Evolutionary conservation across 2,113 vertebrate species (phyloP), one percentile per base, ranked within the genome.

Genomic region (Salvelinus sp.): DNA sequence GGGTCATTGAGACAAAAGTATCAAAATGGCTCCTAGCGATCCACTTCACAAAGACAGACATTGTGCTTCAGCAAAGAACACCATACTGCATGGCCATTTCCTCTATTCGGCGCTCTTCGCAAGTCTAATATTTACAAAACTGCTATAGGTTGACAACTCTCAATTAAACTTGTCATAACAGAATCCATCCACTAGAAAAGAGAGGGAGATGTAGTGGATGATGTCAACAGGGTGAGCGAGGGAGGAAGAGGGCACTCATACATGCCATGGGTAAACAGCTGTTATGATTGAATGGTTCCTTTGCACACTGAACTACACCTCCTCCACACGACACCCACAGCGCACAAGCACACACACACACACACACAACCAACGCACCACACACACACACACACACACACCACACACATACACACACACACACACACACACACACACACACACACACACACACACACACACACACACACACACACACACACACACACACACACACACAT

Each of bases 151-250:
- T 93, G 93, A 94, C 93, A 94, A 89, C 91, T 88, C 88, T 84
- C 91, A 94, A 94, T 94, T 94, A 93, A 91, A 93, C 93, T 82
- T 94, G 93, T 92, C 93, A 94, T 93, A 93, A 94, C 92, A 93
- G 86, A 89, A 86, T 88, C 87, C 89, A 91, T 92, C 89, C 82
- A 87, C 86, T 85, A 84, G 88, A 83, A 63, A 88, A 91, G 16
- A 54, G 14, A 54, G 50, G 12, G 50, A 54, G 87, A 87, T 82
- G 87, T 80, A 47, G 33, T 75, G 87, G 80, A 86, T 93, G 93
- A 93, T 91, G 91, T 93, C 91, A 93, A 84, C 82, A 54, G 64
- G 76, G 83, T 73, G 72, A 65, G 80, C 58, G 82, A 80, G 67
- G 75, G 69, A 57, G 54, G 68, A 10, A 47, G 73, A 63, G 77